These are phyloP conservation scores for Ectemnius lituratus DNA, from an alignment of 2,888 invertebrate genomes.

Conservation along the genomic window DNA sequence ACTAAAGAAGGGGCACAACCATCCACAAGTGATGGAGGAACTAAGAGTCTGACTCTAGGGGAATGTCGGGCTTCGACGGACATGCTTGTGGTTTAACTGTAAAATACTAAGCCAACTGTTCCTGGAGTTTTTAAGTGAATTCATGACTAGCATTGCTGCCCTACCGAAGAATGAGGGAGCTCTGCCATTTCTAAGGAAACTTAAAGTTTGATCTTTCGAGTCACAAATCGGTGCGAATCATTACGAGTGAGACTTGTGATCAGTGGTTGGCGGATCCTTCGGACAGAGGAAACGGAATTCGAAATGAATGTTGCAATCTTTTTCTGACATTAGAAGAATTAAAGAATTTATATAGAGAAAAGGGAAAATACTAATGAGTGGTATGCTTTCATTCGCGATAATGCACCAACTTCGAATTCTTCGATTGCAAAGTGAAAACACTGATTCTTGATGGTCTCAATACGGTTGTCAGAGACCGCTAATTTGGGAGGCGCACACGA, in stretches of 20 bases:
- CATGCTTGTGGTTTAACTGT: conserved; percentile 1
- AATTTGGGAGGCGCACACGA: conserved; percentile 4
- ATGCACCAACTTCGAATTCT: conserved; percentile 13
- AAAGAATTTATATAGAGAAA: no score
- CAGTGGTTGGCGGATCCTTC: not conserved
- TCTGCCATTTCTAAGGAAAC: not conserved
- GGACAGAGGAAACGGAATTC: no score
- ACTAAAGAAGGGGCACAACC: conserved; percentile 82
- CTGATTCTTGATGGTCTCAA: conserved; percentile 24
- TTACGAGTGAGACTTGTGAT: not conserved
- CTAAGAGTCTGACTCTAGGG: conserved; percentile 87
- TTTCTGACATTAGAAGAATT: no score
- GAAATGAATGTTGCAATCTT: no score
- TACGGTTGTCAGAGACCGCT: conserved; percentile 33
- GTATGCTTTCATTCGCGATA: conserved; percentile 16
- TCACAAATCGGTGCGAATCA: not conserved
- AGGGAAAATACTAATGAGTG: no score
- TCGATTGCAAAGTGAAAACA: conserved; percentile 19
- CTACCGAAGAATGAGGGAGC: not conserved
- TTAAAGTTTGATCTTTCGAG: not conserved
- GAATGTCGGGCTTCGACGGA: conserved; percentile 17
- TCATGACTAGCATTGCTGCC: not conserved
- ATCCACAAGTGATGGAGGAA: conserved; percentile 85
- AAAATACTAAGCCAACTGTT: not conserved
- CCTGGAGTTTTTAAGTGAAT: not conserved